Base-by-base conservation (phyloP, 2,888 invertebrate genomes). In the Orthonychiurus folsomi region DNA sequence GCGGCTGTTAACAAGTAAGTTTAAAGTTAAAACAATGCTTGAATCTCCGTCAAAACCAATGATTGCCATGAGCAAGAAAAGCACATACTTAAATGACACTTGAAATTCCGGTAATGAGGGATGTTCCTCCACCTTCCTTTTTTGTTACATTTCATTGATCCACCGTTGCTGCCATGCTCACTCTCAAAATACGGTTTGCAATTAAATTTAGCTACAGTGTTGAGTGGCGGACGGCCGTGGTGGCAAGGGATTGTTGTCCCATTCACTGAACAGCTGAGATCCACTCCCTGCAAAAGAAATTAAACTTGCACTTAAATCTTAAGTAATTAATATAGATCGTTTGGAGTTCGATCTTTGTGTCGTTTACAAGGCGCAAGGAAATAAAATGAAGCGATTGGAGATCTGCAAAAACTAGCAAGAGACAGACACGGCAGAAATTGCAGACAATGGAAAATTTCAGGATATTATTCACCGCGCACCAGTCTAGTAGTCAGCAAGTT, bases 1-100 rank as follows among this genome's bases (percentile, higher is more conserved):
- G 59, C 59, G 25, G 21, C 59, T 59, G 50, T n/a, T 52, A 48
- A n/a, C 48, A 48, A 15, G 48, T 15, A 48, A 48, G n/a, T n/a
- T 15, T 48, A 48, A 48, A 48, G n/a, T 12, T 48, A 48, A 48
- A 48, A 15, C 15, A n/a, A 48, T 48, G n/a, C 12, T 15, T 15
- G 15, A 48, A n/a, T 48, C 48, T 12, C 48, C 12, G 48, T 48
- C 48, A 48, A 15, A 48, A 48, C 15, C 48, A 15, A 15, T 12
- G 48, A 15, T 48, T n/a, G n/a, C 12, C n/a, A n/a, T n/a, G n/a
- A 48, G 48, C 48, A 12, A 48, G 48, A n/a, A n/a, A 48, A 48
- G n/a, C 20, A 52, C 52, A 12, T 52, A 52, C 52, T 12, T 52
- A 52, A 52, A 23, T 52, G 52, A 52, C 52, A 52, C 20, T 9